Percentiles rank a stretch among this genome's conserved stretches.
These are phyloP conservation scores for Macrosiphum euphorbiae DNA, from an alignment of 2,888 invertebrate genomes.

Conservation along the genomic window DNA sequence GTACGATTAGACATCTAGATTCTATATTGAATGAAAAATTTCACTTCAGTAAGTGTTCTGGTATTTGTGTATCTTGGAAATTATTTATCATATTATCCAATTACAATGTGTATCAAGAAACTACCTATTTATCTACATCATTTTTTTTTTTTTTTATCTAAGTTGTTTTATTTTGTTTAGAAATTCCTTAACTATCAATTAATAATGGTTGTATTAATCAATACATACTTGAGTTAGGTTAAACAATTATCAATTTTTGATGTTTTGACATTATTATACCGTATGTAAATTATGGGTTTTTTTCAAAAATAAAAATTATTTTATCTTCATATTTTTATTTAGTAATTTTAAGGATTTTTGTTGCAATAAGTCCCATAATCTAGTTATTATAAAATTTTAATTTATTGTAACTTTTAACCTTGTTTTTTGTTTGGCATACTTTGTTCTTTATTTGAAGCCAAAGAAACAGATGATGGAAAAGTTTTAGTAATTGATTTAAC, in stretches of 20 bases:
- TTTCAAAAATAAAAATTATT: background rate
- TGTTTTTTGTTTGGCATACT: slow-evolving; percentile 24
- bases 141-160: too few relatives aligned
- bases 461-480: background rate
- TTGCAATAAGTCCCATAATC: background rate
- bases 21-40: background rate
- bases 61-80: background rate
- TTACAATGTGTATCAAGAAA: background rate
- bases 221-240: background rate
- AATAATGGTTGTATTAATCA: background rate
- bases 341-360: background rate
- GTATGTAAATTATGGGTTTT: background rate
- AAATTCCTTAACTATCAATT: background rate
- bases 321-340: background rate
- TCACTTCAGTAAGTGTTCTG: background rate
- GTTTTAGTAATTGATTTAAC: slow-evolving; percentile 22
- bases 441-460: slow-evolving; percentile 5
- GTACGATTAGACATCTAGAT: background rate
- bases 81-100: background rate
- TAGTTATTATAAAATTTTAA: background rate
- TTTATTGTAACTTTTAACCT: slow-evolving; percentile 7
- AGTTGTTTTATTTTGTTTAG: background rate
- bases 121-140: background rate
- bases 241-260: background rate
- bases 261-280: background rate